Base-by-base conservation (phyloP, 2,888 invertebrate genomes). In the Nemoura dubitans region DNA sequence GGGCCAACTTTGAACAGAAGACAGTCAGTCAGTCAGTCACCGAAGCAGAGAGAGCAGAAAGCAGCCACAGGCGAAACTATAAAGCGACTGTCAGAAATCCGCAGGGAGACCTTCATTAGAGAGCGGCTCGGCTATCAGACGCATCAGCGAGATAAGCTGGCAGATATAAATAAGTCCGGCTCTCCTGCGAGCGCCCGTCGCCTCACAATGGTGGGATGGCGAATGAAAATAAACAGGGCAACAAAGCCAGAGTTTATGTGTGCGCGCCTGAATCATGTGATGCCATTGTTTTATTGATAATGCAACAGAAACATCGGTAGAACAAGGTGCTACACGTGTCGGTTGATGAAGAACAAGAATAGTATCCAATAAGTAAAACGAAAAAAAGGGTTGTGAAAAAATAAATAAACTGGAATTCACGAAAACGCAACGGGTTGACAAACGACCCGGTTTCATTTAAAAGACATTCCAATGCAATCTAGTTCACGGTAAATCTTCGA, bases 401-500 rank as follows among this genome's bases (percentile, higher is more conserved):
- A 83, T 30, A 83, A 84, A 27, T 28, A 84, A 84, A 26, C 76
- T 84, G 84, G 84, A 84, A 84, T 76, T 59, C 76, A 84, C 29
- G 84, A 84, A 84, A 83, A 76, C 28, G 59, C 84, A 14, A 26
- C 83, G 76, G 83, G 76, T 76, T 86, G 83, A 86, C 83, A 86
- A 86, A 86, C 83, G 86, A 43, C 76, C 83, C 16, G 86, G 83
- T 86, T 86, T 86, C 43, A 76, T 86, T 86, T 83, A 30, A 27
- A 27, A 83, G 86, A 80, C 86, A 83, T 83, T 84, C 76, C 86
- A 28, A 26, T 76, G 82, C 76, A 82, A 86, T 86, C 86, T 83
- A 83, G 77, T 3, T 59, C 76, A n/a, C 30, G 43, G 36, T 86
- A 86, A 86, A 86, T 83, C 86, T 86, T 76, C n/a, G 14, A 26